Conservation (phyloP, 1,140 invertebrate genomes). For the Drosophila prosaltans region DNA sequence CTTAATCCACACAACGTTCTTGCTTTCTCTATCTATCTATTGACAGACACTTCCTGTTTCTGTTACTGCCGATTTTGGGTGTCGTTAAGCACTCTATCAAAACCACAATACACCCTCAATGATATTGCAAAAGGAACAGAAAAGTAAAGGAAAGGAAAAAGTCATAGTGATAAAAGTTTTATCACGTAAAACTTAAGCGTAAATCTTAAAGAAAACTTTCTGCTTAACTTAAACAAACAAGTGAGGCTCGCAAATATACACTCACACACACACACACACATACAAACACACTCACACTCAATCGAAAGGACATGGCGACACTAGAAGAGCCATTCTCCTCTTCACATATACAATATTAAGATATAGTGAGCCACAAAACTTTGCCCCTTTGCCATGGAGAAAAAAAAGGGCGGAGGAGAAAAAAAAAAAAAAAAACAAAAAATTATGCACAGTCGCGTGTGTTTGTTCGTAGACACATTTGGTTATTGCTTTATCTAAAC, state of each 20-base stretch:
- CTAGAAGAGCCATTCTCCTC: constrained; percentile 1
- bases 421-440: constrained; percentile 28
- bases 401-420: constrained; percentile 24
- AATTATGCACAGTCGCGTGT: constrained; percentile 70
- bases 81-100: constrained; percentile 53
- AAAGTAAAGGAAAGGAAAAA: constrained; percentile 39
- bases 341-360: constrained; percentile 44
- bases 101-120: constrained; percentile 51
- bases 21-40: background rate
- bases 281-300: constrained; percentile 9
- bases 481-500: constrained; percentile 80
- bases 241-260: constrained; percentile 36
- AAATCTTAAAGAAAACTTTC: constrained; percentile 82
- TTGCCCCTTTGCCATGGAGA: constrained; percentile 19
- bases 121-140: constrained; percentile 16
- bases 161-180: constrained; percentile 80
- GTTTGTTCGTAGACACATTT: constrained; percentile 68
- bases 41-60: constrained; percentile 10
- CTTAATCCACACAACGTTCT: constrained; percentile 28
- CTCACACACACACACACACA: background rate
- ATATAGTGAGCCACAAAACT: constrained; percentile 61
- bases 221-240: constrained; percentile 80
- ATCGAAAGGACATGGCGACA: constrained; percentile 18
- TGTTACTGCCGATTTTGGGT: background rate
- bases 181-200: constrained; percentile 81